These are phyloP conservation scores for Xenus cinereus DNA, from an alignment of 2,113 vertebrate species.

Conservation along the genomic window DNA sequence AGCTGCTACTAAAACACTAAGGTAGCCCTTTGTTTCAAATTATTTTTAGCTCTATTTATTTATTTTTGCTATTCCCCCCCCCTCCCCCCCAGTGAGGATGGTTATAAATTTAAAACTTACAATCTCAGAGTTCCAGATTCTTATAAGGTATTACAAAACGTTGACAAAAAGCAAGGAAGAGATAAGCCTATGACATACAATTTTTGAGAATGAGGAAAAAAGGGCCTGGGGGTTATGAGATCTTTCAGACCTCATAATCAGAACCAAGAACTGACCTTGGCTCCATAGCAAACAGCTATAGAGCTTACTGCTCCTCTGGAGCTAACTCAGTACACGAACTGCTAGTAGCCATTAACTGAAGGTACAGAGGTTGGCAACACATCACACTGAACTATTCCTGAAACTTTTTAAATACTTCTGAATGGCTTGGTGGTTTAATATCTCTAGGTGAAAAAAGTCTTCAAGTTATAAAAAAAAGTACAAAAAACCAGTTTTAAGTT, in stretches of 20 bases:
- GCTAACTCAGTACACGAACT: neutral
- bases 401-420: neutral
- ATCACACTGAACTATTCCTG: neutral
- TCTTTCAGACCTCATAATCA: neutral
- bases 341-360: neutral
- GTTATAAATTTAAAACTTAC: neutral
- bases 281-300: neutral
- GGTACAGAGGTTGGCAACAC: neutral
- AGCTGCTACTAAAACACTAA: neutral
- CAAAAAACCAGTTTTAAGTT: neutral
- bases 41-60: neutral
- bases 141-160: neutral
- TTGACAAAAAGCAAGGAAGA: neutral
- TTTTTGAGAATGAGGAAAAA: fast-evolving
- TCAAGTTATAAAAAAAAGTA: neutral
- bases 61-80: neutral
- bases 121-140: neutral
- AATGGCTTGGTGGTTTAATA: neutral
- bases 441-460: neutral
- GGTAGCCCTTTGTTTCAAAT: neutral
- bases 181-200: neutral
- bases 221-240: neutral
- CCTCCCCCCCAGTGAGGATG: neutral
- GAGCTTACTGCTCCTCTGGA: neutral
- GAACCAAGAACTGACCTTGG: neutral